Evolutionary conservation across 2,797 vertebrate species (phyloP).

Genomic region (Mycteria americana): DNA sequence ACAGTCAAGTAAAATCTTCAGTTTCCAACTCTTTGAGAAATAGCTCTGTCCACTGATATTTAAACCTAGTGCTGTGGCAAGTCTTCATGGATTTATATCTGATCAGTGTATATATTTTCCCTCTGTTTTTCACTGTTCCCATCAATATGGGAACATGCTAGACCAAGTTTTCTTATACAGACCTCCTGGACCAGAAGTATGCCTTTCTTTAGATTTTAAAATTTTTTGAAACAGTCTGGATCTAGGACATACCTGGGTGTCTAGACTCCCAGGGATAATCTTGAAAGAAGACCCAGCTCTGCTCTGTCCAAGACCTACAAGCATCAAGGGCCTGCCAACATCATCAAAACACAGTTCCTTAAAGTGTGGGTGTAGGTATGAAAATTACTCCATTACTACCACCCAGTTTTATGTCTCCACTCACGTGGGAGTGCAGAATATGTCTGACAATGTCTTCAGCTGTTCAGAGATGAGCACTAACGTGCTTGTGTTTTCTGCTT

Average conservation of each 20-base stretch:
- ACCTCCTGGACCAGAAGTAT: background rate
- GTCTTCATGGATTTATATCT: background rate
- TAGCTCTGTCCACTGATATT: background rate
- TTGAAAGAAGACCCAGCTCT: background rate
- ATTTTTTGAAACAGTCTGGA: background rate
- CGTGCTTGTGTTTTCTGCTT: background rate
- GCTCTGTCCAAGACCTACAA: background rate
- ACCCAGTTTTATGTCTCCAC: background rate
- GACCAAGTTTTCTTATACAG: background rate
- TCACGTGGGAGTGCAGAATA: constrained; percentile 10
- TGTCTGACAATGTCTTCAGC: constrained; percentile 34
- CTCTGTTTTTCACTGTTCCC: background rate
- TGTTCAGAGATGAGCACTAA: background rate
- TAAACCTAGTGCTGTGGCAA: background rate
- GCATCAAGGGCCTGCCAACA: background rate
- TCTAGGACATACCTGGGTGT: background rate
- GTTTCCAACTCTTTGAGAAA: background rate
- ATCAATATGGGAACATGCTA: background rate
- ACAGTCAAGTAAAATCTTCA: background rate
- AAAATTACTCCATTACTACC: background rate
- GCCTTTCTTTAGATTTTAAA: background rate
- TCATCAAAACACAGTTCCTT: background rate
- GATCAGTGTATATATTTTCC: background rate
- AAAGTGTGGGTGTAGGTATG: background rate
- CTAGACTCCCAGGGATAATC: background rate